phyloP scores from a whole-genome alignment of 1,140 invertebrate genomes.

The Berghia stephanieae region DNA sequence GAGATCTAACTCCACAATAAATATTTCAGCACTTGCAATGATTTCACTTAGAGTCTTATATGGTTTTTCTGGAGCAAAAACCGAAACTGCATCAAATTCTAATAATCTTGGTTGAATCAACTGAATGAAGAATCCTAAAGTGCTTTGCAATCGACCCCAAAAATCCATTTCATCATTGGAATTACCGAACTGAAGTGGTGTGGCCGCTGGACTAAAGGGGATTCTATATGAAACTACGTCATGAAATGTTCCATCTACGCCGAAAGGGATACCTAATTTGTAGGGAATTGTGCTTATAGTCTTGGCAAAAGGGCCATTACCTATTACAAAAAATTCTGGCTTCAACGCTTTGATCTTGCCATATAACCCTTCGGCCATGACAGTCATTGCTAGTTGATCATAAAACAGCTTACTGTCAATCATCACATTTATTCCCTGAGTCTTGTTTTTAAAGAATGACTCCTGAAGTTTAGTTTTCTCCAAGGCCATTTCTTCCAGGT shows the following conservation, averaged over 20 bases:
- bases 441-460: conserved; percentile 18
- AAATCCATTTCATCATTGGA: conserved; percentile 27
- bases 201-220: conserved; percentile 15
- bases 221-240: background rate
- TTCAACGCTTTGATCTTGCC: background rate
- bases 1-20: conserved; percentile 40
- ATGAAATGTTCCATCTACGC: conserved; percentile 13
- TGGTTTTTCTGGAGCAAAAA: conserved; percentile 28
- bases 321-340: conserved; percentile 33
- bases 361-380: conserved; percentile 1
- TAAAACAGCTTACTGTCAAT: background rate
- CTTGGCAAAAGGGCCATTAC: conserved; percentile 9
- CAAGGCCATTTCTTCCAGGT: background rate
- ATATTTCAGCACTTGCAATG: conserved; percentile 26
- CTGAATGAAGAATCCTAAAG: background rate
- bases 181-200: background rate
- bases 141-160: background rate
- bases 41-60: conserved; percentile 12
- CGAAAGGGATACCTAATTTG: conserved; percentile 32
- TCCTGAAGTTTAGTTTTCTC: background rate
- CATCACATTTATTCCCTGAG: background rate
- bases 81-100: background rate
- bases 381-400: background rate
- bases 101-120: background rate
- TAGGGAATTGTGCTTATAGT: conserved; percentile 33